These are phyloP conservation scores for Radopholus similis DNA, from an alignment of 1,140 invertebrate species.

Conservation along the genomic window DNA sequence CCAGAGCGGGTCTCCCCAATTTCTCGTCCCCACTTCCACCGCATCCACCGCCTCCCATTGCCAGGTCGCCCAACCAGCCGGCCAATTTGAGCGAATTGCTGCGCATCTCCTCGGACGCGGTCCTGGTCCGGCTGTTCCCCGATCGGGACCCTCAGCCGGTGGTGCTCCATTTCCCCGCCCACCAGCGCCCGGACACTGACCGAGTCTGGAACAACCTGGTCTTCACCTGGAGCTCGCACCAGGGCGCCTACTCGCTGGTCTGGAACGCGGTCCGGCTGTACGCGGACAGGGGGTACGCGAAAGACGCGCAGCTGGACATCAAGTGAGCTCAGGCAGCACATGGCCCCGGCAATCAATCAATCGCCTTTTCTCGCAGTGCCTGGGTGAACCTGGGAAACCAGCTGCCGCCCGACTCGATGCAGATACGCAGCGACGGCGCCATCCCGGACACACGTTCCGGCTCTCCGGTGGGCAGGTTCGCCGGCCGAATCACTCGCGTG, in stretches of 20 bases:
- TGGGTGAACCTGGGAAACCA: constrained; percentile 83
- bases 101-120: constrained; percentile 82
- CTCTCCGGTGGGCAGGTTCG: constrained; percentile 74
- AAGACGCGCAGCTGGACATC: constrained; percentile 70
- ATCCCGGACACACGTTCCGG: too few species aligned
- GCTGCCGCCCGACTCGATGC: neutral
- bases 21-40: neutral
- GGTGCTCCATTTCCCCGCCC: constrained; percentile 72
- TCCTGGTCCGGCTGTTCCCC: constrained; percentile 80
- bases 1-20: constrained; percentile 49
- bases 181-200: constrained; percentile 79
- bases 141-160: constrained; percentile 75
- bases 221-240: constrained; percentile 81
- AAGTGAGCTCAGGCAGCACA: constrained; percentile 68
- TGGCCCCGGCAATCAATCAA: neutral
- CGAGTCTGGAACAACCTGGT: constrained; percentile 94
- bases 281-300: constrained; percentile 63
- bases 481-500: constrained; percentile 86
- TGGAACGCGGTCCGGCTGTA: constrained; percentile 57
- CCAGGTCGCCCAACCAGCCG: constrained; percentile 73
- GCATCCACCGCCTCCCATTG: too few species aligned
- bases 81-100: constrained; percentile 74
- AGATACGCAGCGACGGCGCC: neutral
- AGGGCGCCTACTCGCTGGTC: constrained; percentile 63
- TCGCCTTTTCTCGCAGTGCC: constrained; percentile 66